Evolutionary conservation across 2,797 vertebrate genomes (phyloP), one percentile per base, ranked within the genome.

Genomic region (Enteromius radiatus): DNA sequence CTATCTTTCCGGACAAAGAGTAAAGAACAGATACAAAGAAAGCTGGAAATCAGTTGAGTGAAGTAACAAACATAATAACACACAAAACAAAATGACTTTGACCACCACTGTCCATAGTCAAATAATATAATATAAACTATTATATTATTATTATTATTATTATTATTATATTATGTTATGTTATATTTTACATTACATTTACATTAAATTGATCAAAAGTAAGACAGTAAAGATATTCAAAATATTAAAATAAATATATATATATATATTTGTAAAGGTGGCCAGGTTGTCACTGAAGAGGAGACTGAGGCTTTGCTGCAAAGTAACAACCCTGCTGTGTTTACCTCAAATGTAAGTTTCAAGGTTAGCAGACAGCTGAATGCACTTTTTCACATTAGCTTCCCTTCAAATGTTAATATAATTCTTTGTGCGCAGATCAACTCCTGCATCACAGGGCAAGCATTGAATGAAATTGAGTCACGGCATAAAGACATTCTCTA

Each of bases 231-330:
- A 65, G 3, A 21, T 21, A 33, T 33, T 43, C 12, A 43, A 43
- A 38, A 38, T 68, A 6, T 41, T 68, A 41, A 6, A 23, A 68
- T 3, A 69, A 1, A n/a, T n/a, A n/a, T n/a, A n/a, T n/a, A n/a
- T n/a, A n/a, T n/a, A 38, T 17, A 14, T 61, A 19, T 28, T 56
- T 36, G 26, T 52, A 4, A 78, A 98, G 97, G 96, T 87, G 95
- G 96, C 52, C 96, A 93, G 90, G 91, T 90, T 65, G 96, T 95
- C 17, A 96, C 97, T 0, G 94, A 96, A 3, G 96, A 96, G 2
- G 96, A 97, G 85, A 90, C 97, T 87, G 97, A 98, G 83, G 95
- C 94, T 49, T 96, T 97, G 95, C 87, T 98, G 80, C 95, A 95
- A 78, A 93, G 91, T 3, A 94, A 94, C 49, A 95, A 94, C 87